These are phyloP conservation scores for Hyla sarda DNA, from an alignment of 2,113 vertebrate species.

Conservation along the genomic window DNA sequence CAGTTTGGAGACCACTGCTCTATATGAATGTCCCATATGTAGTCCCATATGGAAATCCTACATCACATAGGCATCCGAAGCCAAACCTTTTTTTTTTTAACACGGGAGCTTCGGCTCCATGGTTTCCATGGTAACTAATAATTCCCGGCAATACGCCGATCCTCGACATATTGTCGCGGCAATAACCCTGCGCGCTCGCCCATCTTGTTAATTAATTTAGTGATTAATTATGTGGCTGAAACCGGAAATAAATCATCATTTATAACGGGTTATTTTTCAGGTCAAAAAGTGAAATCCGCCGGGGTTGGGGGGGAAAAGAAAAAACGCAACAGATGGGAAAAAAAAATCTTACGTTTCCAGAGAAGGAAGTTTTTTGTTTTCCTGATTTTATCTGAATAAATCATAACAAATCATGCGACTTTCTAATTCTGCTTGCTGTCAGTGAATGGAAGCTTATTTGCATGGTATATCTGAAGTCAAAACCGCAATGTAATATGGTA, in stretches of 20 bases:
- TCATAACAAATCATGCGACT: no score
- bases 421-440: no score
- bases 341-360: no score
- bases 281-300: background rate
- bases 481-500: no score
- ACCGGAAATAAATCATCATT: background rate
- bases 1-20: no score
- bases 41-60: background rate
- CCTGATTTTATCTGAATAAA: no score
- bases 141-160: background rate
- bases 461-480: no score
- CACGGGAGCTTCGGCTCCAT: background rate
- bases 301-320: no score
- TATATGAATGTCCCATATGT: no score
- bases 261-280: background rate
- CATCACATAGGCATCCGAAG: background rate
- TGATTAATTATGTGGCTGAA: background rate
- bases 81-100: background rate
- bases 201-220: conserved; percentile 13
- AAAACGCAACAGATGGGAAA: no score
- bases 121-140: conserved; percentile 5
- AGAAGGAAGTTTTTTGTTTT: no score
- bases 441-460: no score
- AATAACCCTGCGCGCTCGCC: background rate
- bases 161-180: background rate